Evolutionary conservation across 2,888 invertebrate genomes (phyloP), one percentile per base, ranked within the genome.

Genomic region (Drosophila bunnanda): DNA sequence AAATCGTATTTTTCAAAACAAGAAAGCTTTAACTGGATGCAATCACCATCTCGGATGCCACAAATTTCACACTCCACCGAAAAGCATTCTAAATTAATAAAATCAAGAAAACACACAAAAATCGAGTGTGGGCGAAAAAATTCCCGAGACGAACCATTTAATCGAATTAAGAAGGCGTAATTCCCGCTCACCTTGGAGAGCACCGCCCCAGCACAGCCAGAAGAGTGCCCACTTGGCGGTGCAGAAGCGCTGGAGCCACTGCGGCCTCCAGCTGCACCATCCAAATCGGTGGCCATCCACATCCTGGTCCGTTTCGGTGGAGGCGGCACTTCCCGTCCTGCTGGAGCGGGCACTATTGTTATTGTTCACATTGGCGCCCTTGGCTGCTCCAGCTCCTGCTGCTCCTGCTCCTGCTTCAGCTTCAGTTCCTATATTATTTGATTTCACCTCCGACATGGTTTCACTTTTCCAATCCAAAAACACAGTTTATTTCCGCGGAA

Each of bases 181-280:
- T 34, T 4, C 10, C 3, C 25, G 64, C 75, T 77, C 89, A 95
- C 96, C 96, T 94, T 97, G 96, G 88, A 96, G 93, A 41, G 96
- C 95, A 0, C 96, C 96, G 7, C 96, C 96, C 95, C 95, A 96
- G 91, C 96, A 96, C 1, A 97, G 93, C 94, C 96, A 96, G 92
- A 96, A 96, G 6, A 96, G 94, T 25, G 96, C 95, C 95, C 96
- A 96, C 89, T 96, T 95, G 17, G 96, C 94, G 1, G 94, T 95
- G 20, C 96, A 93, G 92, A 96, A 96, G 58, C 94, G 91, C 92
- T 96, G 96, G 75, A 96, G 93, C 92, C 94, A 94, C 41, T 91
- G 86, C 0, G 96, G 96, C 57, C 94, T 93, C 87, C 95, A 93
- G 82, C 93, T 92, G 7, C 94, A 94, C 96, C 96, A 96, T 34